phyloP scores from a whole-genome alignment of 1,140 invertebrate genomes.

The Lasioglossum albipes region DNA sequence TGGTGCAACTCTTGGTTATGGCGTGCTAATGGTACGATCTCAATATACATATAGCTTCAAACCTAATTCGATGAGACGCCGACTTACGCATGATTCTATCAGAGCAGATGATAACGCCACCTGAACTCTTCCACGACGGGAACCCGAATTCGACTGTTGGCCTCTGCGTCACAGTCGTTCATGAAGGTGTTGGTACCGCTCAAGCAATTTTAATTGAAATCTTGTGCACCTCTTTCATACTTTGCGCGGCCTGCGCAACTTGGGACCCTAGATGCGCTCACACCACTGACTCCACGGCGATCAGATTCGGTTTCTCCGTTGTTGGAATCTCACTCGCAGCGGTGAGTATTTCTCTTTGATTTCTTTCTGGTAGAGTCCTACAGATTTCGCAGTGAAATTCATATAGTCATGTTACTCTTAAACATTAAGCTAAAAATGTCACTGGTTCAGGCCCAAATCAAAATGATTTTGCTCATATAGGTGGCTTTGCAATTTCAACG shows the following conservation, averaged over 20 bases:
- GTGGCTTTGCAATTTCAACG: too few relatives aligned
- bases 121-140: constrained; percentile 67
- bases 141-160: constrained; percentile 60
- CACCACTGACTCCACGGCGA: constrained; percentile 81
- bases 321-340: constrained; percentile 83
- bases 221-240: constrained; percentile 81
- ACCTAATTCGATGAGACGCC: too few relatives aligned
- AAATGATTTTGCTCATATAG: too few relatives aligned
- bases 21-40: constrained; percentile 80
- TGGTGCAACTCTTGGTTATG: constrained; percentile 86
- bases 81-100: background rate
- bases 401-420: too few relatives aligned
- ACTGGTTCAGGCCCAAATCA: too few relatives aligned
- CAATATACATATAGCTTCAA: background rate
- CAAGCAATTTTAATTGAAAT: constrained; percentile 83
- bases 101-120: constrained; percentile 78
- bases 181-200: constrained; percentile 73
- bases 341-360: constrained; percentile 57
- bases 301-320: constrained; percentile 84
- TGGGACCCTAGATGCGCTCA: constrained; percentile 83
- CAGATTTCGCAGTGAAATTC: too few relatives aligned
- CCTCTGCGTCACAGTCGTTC: constrained; percentile 83
- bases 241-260: constrained; percentile 83
- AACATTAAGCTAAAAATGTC: too few relatives aligned
- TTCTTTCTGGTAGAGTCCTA: background rate